A percentile compares a stretch with the other conserved stretches of the same genome.
Evolutionary conservation across 2,797 vertebrate genomes (phyloP).

Genomic region (Erpetoichthys calabaricus): DNA sequence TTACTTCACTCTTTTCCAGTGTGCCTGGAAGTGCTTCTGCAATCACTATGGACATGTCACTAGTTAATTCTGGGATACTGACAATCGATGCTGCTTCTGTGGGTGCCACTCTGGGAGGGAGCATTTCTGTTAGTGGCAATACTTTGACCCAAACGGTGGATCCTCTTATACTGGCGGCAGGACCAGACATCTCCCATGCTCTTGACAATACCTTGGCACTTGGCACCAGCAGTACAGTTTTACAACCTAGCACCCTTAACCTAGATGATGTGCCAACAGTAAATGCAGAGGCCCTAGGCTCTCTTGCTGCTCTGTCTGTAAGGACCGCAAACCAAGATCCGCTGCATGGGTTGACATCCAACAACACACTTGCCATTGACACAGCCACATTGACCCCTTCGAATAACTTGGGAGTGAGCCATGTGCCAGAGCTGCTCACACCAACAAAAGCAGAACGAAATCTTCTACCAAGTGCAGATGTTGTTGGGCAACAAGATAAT

Average conservation of each 20-base stretch:
- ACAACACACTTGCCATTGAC: conserved; percentile 47
- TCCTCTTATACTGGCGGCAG: conserved; percentile 70
- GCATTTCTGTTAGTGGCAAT: conserved; percentile 28
- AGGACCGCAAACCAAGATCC: conserved; percentile 48
- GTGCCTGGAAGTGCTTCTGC: conserved; percentile 44
- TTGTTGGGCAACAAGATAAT: conserved; percentile 55
- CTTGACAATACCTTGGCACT: conserved; percentile 63
- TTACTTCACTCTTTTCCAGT: conserved; percentile 76
- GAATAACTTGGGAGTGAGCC: conserved; percentile 35
- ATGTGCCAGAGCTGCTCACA: conserved; percentile 54
- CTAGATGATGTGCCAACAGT: conserved; percentile 77
- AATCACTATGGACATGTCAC: conserved; percentile 63
- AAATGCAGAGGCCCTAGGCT: conserved; percentile 67
- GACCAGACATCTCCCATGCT: conserved; percentile 54
- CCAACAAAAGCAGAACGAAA: conserved; percentile 47
- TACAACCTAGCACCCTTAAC: conserved; percentile 68
- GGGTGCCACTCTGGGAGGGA: conserved; percentile 50
- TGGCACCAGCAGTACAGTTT: conserved; percentile 43
- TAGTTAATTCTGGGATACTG: conserved; percentile 79
- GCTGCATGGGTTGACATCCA: conserved; percentile 54
- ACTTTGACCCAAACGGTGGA: conserved; percentile 61
- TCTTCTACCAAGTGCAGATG: conserved; percentile 51
- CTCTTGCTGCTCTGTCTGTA: conserved; percentile 58
- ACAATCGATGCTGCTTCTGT: conserved; percentile 77
- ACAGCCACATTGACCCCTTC: conserved; percentile 41